phyloP scores from a whole-genome alignment of 2,888 invertebrate genomes.

The Pherbina coryleti region DNA sequence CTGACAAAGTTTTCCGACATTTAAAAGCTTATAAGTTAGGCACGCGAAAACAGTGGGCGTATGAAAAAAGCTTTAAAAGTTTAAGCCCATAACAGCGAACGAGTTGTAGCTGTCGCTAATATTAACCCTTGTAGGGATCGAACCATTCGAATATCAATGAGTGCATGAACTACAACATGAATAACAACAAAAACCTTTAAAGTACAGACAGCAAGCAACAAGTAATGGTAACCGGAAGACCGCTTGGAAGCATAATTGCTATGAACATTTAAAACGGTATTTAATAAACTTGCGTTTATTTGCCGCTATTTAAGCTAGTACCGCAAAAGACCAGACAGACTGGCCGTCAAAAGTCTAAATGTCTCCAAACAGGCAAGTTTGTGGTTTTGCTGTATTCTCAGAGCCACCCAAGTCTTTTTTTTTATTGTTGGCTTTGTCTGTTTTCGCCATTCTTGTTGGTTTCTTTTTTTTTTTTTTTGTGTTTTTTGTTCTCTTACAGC shows the following conservation, averaged over 20 bases:
- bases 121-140: too few species aligned
- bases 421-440: background rate
- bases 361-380: background rate
- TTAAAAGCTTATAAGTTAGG: background rate
- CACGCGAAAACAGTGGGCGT: too few species aligned
- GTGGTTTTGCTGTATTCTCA: background rate
- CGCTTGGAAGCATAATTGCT: background rate
- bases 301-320: background rate
- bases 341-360: background rate
- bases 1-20: background rate
- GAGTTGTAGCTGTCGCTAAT: too few species aligned
- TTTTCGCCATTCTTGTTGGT: background rate
- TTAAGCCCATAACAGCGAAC: background rate
- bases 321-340: background rate
- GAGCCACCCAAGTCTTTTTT: background rate
- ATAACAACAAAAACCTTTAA: background rate
- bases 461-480: background rate
- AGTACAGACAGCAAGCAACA: background rate
- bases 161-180: too few species aligned
- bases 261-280: slow-evolving; percentile 1
- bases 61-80: background rate
- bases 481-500: background rate
- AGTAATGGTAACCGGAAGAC: slow-evolving; percentile 1
- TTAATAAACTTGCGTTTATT: background rate
- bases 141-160: too few species aligned